Percentiles rank a stretch among this genome's conserved stretches.
Evolutionary conservation across 2,888 invertebrate genomes (phyloP).

Genomic region (Platycnemis pennipes): DNA sequence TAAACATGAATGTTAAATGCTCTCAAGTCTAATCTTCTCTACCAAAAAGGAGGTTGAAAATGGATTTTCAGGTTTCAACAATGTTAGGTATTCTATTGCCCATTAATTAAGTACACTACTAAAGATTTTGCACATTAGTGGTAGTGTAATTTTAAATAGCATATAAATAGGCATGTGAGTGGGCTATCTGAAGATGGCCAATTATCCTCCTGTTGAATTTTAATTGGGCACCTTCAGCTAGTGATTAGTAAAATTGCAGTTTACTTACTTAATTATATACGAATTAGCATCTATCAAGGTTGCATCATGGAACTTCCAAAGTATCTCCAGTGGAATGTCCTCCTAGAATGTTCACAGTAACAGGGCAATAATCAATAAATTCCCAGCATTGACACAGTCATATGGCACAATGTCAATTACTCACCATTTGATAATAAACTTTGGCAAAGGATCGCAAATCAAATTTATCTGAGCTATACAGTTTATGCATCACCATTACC

Average conservation of each 20-base stretch:
- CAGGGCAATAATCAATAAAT: neutral
- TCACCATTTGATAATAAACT: constrained; percentile 35
- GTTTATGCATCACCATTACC: neutral
- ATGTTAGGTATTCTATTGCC: no score
- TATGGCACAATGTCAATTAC: neutral
- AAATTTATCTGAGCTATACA: neutral
- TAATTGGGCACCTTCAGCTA: no score
- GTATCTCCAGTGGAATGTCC: neutral
- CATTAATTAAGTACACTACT: no score
- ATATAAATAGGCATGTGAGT: no score
- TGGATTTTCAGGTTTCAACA: no score
- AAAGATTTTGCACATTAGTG: no score
- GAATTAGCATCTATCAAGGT: neutral
- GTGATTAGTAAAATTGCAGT: neutral
- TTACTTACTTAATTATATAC: neutral
- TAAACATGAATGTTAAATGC: no score
- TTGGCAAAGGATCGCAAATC: neutral
- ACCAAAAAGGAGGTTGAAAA: no score
- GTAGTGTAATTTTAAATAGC: no score
- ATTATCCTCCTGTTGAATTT: no score
- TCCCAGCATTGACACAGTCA: neutral
- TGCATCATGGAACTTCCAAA: neutral
- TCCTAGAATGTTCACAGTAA: neutral
- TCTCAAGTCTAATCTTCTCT: no score
- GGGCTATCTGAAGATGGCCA: no score